Base-by-base conservation (phyloP, 2,888 invertebrate species). In the Chaetogeoica ovagalla region DNA sequence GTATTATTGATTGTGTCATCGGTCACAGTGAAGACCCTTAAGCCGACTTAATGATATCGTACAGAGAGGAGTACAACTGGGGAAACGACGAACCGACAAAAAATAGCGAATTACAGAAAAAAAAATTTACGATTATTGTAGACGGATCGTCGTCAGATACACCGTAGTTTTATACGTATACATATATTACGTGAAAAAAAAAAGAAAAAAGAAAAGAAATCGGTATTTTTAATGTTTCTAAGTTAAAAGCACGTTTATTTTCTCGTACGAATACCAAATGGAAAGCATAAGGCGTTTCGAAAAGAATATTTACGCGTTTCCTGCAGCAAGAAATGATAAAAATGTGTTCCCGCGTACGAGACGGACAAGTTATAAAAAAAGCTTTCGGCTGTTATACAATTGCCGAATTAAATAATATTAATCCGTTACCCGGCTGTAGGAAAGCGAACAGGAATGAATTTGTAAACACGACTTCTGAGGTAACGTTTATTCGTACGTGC, bases 11-110 rank as follows among this genome's bases (percentile, higher is more conserved):
- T 75, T 59, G n/a, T 55, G 17, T 66, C 39, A 75, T 4, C 30
- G 30, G 30, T 30, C 4, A 30, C 30, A 30, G 30, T 30, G 75
- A 75, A 75, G 75, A 75, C 75, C 75, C 66, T 59, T 75, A 75
- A 75, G 75, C 75, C 75, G 59, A 75, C 59, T 75, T 66, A 65
- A 66, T 75, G 39, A 57, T 52, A 0, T 55, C 3, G 11, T n/a
- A 52, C 21, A 63, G 37, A 73, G 52, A 9, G n/a, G n/a, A n/a
- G n/a, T n/a, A 63, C 52, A n/a, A 21, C 21, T 21, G 21, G n/a
- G n/a, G n/a, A 21, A 57, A 63, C 65, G n/a, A n/a, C 11, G 30
- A 30, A 30, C 30, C 4, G 30, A 30, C n/a, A 30, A 30, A 30
- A 30, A 66, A 60, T 21, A 9, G 6, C 65, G 7, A 21, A 57